Conservation (phyloP, 2,888 invertebrate genomes). For the Phanerotoma sp. region DNA sequence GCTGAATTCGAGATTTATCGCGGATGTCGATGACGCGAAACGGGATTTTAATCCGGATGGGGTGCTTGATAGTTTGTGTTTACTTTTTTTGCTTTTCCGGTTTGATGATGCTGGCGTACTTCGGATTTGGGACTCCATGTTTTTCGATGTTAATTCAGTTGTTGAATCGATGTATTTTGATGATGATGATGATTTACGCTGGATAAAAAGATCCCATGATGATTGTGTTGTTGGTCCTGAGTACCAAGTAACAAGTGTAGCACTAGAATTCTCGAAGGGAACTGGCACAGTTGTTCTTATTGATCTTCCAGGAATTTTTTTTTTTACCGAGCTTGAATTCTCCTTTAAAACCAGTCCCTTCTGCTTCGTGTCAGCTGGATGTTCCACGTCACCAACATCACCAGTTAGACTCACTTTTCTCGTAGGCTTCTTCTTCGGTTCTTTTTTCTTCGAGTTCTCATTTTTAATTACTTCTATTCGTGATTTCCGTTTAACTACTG, state of each 20-base stretch:
- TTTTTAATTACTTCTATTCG: conserved; percentile 54
- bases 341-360: conserved; percentile 39
- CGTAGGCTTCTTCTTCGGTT: conserved; percentile 16
- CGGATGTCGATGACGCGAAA: no score
- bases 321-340: conserved; percentile 30
- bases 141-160: conserved; percentile 5
- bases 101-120: conserved; percentile 24
- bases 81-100: conserved; percentile 23
- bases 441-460: conserved; percentile 28
- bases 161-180: not conserved
- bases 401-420: conserved; percentile 15
- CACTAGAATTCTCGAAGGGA: conserved; percentile 20
- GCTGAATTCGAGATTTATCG: conserved; percentile 7
- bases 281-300: conserved; percentile 32
- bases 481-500: conserved; percentile 53
- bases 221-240: conserved; percentile 36
- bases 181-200: not conserved
- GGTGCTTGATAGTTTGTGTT: no score
- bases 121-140: conserved; percentile 26
- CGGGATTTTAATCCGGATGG: no score
- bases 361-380: conserved; percentile 35
- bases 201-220: conserved; percentile 1
- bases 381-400: conserved; percentile 8
- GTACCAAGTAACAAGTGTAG: conserved; percentile 38
- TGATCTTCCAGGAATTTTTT: conserved; percentile 35